Evolutionary conservation across 2,888 invertebrate genomes (phyloP), one percentile per base, ranked within the genome.

Genomic region (Erebia palarica): DNA sequence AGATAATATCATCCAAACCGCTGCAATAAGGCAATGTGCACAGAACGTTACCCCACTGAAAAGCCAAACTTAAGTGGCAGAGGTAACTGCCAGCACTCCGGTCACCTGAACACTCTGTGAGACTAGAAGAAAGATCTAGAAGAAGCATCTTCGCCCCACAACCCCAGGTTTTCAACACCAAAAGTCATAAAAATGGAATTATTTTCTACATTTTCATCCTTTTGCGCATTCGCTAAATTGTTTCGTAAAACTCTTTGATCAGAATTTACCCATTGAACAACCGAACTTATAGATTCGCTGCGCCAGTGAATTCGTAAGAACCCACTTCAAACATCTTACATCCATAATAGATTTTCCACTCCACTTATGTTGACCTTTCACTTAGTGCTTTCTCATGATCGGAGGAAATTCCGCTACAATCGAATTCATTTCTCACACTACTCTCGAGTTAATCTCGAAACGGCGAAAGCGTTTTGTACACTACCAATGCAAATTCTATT

Each of bases 311-410:
- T 13, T 49, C 14, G 14, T 49, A 14, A 13, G 3, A 9, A 44
- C n/a, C 42, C 13, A 63, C 44, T 21, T 63, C 63, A 49, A 63
- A 63, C 63, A 21, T 49, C 63, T 47, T 49, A 21, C 63, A 63
- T 49, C 47, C 11, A 58, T 59, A 67, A 67, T 59, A 67, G 59
- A 47, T 59, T 58, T 59, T 67, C 67, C 27, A 67, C 59, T 67
- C 49, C 47, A 49, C 47, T 67, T 49, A 21, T 67, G 59, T 49
- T 67, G 58, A 67, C 58, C 67, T 67, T 67, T 59, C 59, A n/a
- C 49, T 7, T n/a, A 67, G 67, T 67, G 58, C 57, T 59, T 67
- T 67, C 67, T 59, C 67, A 59, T 67, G 67, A 67, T 67, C 67
- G 13, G n/a, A 66, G 58, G 44, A 66, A 66, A 57, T 42, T 65